These are phyloP conservation scores for Meghimatium bilineatum DNA, from an alignment of 2,888 invertebrate species.

Conservation along the genomic window DNA sequence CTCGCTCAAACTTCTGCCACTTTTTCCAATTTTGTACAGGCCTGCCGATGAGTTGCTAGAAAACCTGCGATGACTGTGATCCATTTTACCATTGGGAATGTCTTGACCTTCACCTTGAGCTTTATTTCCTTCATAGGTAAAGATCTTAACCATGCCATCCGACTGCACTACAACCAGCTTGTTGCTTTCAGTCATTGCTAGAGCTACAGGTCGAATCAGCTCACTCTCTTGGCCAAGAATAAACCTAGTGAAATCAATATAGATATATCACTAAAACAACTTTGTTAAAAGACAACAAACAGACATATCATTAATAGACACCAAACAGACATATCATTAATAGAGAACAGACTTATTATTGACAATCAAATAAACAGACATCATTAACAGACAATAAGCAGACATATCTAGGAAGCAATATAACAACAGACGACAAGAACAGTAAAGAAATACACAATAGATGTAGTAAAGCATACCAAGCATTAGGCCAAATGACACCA, in stretches of 20 bases:
- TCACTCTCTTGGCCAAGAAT: slow-evolving; percentile 64
- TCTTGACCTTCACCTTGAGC: not conserved
- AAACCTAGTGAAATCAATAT: slow-evolving; percentile 42
- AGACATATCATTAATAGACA: no score
- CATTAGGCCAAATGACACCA: no score
- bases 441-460: no score
- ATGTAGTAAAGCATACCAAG: no score
- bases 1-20: slow-evolving; percentile 4
- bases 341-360: not conserved
- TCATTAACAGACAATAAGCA: no score
- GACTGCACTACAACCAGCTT: slow-evolving; percentile 68
- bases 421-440: no score
- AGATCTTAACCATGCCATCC: slow-evolving; percentile 70
- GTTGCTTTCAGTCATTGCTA: slow-evolving; percentile 62
- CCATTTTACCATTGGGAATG: not conserved
- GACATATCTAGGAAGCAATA: no score
- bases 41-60: not conserved
- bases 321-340: no score
- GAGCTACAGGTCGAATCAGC: slow-evolving; percentile 65
- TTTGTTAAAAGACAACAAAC: no score
- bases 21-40: not conserved
- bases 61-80: not conserved
- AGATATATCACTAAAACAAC: not conserved
- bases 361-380: not conserved
- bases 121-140: slow-evolving; percentile 59